Base-by-base conservation (phyloP, 2,113 vertebrate genomes). In the Gopherus evgoodei region DNA sequence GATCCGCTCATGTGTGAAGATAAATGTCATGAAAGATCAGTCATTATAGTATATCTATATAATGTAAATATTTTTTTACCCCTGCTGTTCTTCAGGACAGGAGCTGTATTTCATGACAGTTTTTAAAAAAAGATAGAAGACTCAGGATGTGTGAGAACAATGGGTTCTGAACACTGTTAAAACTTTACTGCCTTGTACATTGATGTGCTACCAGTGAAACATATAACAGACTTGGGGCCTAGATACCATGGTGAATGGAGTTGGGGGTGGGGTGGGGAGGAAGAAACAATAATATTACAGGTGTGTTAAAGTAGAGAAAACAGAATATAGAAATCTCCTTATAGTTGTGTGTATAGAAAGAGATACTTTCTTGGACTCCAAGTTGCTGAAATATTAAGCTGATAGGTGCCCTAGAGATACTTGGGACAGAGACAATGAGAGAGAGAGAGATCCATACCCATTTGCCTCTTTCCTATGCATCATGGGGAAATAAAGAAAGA, bases 21-120 rank as follows among this genome's bases (percentile, higher is more conserved):
- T 97, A 97, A 98, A 93, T 96, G 97, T 96, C 96, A 97, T 0
- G 35, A 84, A 42, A 96, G 87, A 96, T 89, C 94, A 83, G 87
- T 87, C 91, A 93, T 83, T 81, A 2, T 62, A 16, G 25, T 72
- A 96, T 35, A 96, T 88, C 38, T 75, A 81, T 47, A 90, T 82
- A 86, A 92, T 87, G 21, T 86, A 97, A 93, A 97, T 88, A 96
- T 56, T 95, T 92, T 96, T 96, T 94, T 65, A 82, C 57, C 86
- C 88, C 95, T 90, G 89, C 89, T 96, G 95, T 54, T 91, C 91
- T 92, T 85, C 94, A 95, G 83, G 35, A 3, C 53, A 80, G 42
- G 94, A 91, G 81, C 87, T 92, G 57, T 27, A 90, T 85, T n/a
- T 75, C 22, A 44, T 89, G 94, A 93, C 90, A 96, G 83, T 53